A percentile compares a stretch with the other conserved stretches of the same genome.
Evolutionary conservation across 2,113 vertebrate species (phyloP).

Genomic region (Thamnophis sirtalis): DNA sequence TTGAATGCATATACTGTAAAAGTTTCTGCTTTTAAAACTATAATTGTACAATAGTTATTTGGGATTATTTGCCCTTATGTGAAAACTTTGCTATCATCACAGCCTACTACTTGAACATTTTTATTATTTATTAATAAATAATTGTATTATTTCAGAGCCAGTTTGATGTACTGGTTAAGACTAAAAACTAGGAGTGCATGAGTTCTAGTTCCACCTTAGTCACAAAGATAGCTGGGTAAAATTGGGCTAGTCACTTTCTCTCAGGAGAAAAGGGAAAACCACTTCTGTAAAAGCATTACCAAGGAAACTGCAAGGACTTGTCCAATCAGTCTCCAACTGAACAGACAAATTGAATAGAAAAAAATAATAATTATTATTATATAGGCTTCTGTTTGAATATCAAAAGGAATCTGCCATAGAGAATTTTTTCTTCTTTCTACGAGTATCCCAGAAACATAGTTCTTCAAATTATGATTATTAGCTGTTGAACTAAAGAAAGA

Average conservation of each 20-base stretch:
- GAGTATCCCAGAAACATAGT: not conserved
- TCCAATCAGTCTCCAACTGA: not conserved
- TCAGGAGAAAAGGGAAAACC: not conserved
- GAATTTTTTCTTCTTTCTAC: not conserved
- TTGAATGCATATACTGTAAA: not conserved
- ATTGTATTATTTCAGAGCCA: not conserved
- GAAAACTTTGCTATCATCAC: not conserved
- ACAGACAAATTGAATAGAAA: not conserved
- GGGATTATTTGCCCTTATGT: not conserved
- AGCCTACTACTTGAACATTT: not conserved
- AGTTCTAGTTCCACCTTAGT: not conserved
- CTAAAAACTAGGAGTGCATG: not conserved
- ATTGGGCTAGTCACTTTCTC: not conserved
- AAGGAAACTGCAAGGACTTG: not conserved
- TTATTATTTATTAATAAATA: not conserved
- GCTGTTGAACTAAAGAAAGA: not conserved
- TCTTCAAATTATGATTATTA: not conserved
- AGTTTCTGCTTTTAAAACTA: not conserved
- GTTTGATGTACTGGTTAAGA: not conserved
- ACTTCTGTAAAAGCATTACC: not conserved
- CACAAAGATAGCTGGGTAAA: not conserved
- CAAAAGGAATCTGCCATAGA: not conserved
- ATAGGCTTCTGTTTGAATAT: not conserved
- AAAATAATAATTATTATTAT: not conserved
- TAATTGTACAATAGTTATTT: not conserved